A percentile compares a stretch with the other conserved stretches of the same genome.
Evolutionary conservation across 2,113 vertebrate genomes (phyloP).

Genomic region (Vimba vimba): DNA sequence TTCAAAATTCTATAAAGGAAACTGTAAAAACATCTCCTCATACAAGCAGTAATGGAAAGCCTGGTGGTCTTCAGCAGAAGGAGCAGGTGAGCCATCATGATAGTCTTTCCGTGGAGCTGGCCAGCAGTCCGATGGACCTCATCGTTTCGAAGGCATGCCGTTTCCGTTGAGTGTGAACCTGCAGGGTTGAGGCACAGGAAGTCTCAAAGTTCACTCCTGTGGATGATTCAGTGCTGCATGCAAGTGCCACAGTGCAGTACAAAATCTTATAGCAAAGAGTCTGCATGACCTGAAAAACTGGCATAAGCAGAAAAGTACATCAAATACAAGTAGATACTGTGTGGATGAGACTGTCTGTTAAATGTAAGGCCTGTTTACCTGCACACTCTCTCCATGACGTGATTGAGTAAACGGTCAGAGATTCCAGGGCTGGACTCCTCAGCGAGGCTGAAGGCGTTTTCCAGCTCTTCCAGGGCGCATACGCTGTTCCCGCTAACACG

Average conservation of each 20-base stretch:
- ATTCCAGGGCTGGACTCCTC: constrained; percentile 90
- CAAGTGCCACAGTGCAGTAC: not conserved
- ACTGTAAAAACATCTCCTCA: constrained; percentile 48
- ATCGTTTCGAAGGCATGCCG: constrained; percentile 79
- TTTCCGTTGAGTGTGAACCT: constrained; percentile 86
- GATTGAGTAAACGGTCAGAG: constrained; percentile 84
- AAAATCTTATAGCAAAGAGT: constrained; percentile 5
- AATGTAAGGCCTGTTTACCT: constrained; percentile 70
- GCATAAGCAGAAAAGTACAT: not conserved
- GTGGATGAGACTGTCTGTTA: not conserved
- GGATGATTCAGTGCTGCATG: constrained; percentile 6
- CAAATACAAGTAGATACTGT: not conserved
- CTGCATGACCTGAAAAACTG: constrained; percentile 31
- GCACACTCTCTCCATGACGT: constrained; percentile 85
- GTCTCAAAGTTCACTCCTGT: constrained; percentile 11
- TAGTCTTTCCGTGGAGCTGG: constrained; percentile 14
- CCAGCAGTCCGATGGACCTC: constrained; percentile 54
- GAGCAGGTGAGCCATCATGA: not conserved
- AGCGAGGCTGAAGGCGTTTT: constrained; percentile 93
- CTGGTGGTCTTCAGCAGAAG: constrained; percentile 20
- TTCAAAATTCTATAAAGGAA: constrained; percentile 56
- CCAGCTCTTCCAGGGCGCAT: constrained; percentile 93
- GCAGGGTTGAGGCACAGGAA: constrained; percentile 10
- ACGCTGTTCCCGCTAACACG: constrained; percentile 82
- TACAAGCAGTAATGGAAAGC: constrained; percentile 53